phyloP scores from a whole-genome alignment of 2,888 invertebrate genomes.

The Lepidochrysops patricia region DNA sequence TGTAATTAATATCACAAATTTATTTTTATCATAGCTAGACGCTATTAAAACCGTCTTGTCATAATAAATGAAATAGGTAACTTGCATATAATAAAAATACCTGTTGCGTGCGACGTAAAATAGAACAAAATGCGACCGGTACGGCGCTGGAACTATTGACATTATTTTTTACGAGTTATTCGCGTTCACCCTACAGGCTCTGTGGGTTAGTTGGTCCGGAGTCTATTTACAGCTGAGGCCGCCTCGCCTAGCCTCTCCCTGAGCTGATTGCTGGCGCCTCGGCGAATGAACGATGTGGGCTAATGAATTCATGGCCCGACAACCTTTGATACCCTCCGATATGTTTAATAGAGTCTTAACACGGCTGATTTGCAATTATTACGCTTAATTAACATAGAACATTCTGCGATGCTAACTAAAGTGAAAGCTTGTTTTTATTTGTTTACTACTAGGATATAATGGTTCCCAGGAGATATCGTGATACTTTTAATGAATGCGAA shows the following conservation, averaged over 20 bases:
- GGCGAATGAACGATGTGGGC: slow-evolving; percentile 52
- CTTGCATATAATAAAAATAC: slow-evolving; percentile 10
- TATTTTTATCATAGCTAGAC: background rate
- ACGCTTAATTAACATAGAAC: background rate
- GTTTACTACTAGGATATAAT: background rate
- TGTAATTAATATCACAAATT: background rate
- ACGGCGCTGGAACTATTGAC: slow-evolving; percentile 30
- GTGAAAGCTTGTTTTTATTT: background rate
- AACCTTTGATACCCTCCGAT: slow-evolving; percentile 19
- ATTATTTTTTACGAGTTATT: slow-evolving; percentile 30
- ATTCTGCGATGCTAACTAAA: background rate
- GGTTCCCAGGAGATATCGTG: background rate
- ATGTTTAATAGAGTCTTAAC: slow-evolving; percentile 8
- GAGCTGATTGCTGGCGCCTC: slow-evolving; percentile 55
- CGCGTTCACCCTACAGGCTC: slow-evolving; percentile 37
- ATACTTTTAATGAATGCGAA: background rate
- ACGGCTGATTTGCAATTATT: background rate
- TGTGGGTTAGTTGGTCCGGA: slow-evolving; percentile 52
- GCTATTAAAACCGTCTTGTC: background rate
- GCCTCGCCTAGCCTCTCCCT: slow-evolving; percentile 38
- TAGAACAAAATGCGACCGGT: slow-evolving; percentile 12
- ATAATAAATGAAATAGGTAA: slow-evolving; percentile 5
- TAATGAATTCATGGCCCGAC: slow-evolving; percentile 49
- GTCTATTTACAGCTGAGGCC: slow-evolving; percentile 38
- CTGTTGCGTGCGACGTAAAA: background rate